Evolutionary conservation across 2,113 vertebrate species (phyloP).

Genomic region (Panthera uncia): DNA sequence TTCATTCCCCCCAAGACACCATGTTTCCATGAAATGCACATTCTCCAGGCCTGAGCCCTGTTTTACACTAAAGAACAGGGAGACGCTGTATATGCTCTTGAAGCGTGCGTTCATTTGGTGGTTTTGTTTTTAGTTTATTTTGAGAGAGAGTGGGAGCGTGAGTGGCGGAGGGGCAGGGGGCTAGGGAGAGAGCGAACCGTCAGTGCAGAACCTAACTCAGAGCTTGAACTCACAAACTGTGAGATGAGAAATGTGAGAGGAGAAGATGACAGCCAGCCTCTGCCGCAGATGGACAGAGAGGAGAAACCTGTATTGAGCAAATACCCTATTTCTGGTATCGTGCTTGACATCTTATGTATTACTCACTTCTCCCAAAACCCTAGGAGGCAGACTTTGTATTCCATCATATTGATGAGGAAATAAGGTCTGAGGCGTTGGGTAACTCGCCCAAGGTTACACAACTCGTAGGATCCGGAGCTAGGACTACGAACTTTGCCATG

Average conservation of each 20-base stretch:
- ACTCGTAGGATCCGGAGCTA: neutral
- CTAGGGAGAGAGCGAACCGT: too few species aligned
- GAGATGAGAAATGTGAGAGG: neutral
- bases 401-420: neutral
- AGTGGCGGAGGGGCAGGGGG: too few species aligned
- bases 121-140: neutral
- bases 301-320: neutral
- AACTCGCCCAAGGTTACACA: neutral
- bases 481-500: neutral
- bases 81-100: rapidly evolving
- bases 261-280: neutral
- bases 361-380: neutral
- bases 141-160: too few species aligned
- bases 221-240: too few species aligned
- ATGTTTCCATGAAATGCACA: neutral
- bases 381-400: neutral
- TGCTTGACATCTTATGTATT: neutral
- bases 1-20: neutral
- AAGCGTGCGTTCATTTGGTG: neutral
- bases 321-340: neutral
- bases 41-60: neutral
- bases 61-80: neutral
- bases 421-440: neutral
- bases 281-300: neutral
- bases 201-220: too few species aligned